Conservation (phyloP, 2,797 vertebrate species). For the Carduelis carduelis region DNA sequence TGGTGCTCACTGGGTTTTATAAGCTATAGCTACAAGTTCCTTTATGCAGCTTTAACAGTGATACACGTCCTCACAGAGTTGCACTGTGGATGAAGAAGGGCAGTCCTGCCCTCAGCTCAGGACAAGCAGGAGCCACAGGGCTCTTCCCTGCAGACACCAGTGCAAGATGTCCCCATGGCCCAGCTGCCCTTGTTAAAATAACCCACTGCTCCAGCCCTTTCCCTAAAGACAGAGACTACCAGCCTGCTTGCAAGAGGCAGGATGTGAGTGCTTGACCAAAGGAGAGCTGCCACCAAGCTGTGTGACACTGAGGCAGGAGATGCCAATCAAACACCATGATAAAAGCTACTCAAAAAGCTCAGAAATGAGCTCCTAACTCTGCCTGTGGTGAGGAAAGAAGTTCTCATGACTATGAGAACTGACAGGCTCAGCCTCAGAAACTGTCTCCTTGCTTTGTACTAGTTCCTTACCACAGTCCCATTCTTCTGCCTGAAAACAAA, state of each 20-base stretch:
- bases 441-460: not conserved
- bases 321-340: not conserved
- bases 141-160: not conserved
- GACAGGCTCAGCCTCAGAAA: not conserved
- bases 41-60: not conserved
- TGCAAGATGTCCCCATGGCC: rapidly evolving
- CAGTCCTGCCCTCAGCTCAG: not conserved
- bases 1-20: not conserved
- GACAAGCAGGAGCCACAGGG: not conserved
- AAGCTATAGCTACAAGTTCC: not conserved
- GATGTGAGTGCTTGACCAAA: not conserved
- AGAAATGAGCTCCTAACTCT: not conserved
- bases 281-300: not conserved
- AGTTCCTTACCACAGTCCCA: not conserved
- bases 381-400: not conserved
- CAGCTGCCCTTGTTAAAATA: not conserved
- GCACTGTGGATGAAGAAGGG: rapidly evolving
- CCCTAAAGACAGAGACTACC: not conserved
- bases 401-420: not conserved
- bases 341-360: not conserved
- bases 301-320: not conserved
- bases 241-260: not conserved
- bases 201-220: not conserved
- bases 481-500: not conserved
- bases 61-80: rapidly evolving